Conservation (phyloP, 2,888 invertebrate genomes). For the Diadegma fenestrale region DNA sequence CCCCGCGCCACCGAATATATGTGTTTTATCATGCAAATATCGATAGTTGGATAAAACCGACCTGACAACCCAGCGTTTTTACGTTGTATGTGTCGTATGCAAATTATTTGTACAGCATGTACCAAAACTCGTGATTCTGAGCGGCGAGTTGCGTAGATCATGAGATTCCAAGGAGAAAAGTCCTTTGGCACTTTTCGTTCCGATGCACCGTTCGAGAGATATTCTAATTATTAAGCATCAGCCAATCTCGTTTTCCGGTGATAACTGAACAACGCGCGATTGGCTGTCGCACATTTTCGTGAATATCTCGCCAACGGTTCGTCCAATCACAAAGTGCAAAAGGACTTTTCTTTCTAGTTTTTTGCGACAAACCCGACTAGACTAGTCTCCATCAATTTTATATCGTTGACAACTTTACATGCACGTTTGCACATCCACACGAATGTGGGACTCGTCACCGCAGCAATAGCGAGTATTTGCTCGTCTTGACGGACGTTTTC, state of each 20-base stretch:
- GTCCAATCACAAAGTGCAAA: not conserved
- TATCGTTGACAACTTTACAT: not conserved
- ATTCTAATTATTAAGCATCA: not conserved
- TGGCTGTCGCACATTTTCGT: not conserved
- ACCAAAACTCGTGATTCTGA: not conserved
- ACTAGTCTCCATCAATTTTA: not conserved
- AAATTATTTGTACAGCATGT: not conserved
- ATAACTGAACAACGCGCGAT: not conserved
- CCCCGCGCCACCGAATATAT: not conserved
- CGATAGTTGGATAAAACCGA: constrained; percentile 21
- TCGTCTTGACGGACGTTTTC: constrained; percentile 37
- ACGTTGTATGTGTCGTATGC: not conserved
- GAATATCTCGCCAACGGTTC: not conserved
- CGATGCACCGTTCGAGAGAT: not conserved
- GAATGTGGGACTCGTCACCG: constrained; percentile 20
- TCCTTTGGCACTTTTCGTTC: not conserved
- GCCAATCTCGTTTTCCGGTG: not conserved
- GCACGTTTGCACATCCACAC: not conserved
- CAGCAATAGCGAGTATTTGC: constrained; percentile 53
- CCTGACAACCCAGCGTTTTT: constrained; percentile 6
- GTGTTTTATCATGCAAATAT: constrained; percentile 40
- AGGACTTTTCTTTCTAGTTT: not conserved
- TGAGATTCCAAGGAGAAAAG: not conserved
- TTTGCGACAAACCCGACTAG: not conserved
- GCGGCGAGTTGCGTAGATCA: not conserved